Evolutionary conservation across 2,797 vertebrate species (phyloP).

Genomic region (Malurus leucopterus): DNA sequence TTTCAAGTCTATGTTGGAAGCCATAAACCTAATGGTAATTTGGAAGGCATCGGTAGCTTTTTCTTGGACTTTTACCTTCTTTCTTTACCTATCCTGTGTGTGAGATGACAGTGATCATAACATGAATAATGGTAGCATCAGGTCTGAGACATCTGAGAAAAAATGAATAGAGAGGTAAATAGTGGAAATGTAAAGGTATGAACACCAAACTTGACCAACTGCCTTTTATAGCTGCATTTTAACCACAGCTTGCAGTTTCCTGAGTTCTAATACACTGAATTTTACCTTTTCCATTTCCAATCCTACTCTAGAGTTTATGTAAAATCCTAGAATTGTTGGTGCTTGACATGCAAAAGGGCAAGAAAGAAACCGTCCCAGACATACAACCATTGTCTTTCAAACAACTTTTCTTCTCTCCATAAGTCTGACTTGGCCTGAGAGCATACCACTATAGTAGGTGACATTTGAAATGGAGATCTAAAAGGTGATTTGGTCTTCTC

Average conservation of each 20-base stretch:
- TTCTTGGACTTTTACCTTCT: not conserved
- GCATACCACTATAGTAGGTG: not conserved
- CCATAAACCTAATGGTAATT: not conserved
- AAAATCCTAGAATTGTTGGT: not conserved
- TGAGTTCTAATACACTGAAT: not conserved
- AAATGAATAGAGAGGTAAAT: not conserved
- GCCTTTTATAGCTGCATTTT: not conserved
- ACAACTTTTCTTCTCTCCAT: not conserved
- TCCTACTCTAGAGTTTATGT: not conserved
- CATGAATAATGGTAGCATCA: accelerated
- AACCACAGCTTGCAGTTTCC: not conserved
- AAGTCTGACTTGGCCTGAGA: not conserved
- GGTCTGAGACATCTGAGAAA: not conserved
- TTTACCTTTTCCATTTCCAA: not conserved
- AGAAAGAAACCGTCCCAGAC: not conserved
- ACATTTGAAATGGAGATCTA: not conserved
- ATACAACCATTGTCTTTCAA: not conserved
- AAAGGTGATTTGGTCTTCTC: not conserved
- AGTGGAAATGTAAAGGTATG: not conserved
- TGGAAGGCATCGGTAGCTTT: not conserved
- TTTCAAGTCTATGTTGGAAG: not conserved
- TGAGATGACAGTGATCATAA: not conserved
- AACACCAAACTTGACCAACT: not conserved
- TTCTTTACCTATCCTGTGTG: not conserved
- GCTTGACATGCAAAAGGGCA: not conserved